Evolutionary conservation across 2,888 invertebrate species (phyloP), one percentile per base, ranked within the genome.

Genomic region (Ectemnius cavifrons): DNA sequence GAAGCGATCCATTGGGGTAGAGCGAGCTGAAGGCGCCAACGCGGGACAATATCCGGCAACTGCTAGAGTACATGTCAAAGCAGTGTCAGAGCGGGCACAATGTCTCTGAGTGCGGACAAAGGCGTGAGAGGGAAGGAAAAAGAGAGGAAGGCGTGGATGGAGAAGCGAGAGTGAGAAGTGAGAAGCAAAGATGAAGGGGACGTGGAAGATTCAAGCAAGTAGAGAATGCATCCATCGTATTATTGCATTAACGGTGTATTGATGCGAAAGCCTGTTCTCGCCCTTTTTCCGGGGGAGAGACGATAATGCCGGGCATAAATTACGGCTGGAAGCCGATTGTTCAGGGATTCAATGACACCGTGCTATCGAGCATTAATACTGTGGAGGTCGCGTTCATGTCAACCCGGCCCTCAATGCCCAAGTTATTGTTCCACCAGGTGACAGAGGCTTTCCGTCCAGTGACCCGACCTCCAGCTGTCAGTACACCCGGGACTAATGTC

Each of bases 181-280:
- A 56, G 27, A 47, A 46, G 23, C 3, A 23, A 23, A 23, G 23
- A 23, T 23, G 23, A 23, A 23, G 27, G 71, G 62, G 65, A 71
- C 58, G 63, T 16, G 47, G 47, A 64, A 62, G 63, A 37, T 37
- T 37, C 8, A 4, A 37, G 37, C 37, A 37, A 37, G 37, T 11
- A 11, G 0, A 37, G 37, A 37, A 78, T 49, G 49, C 66, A 67
- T 72, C 67, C 62, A 20, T 63, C 52, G 67, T 66, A 82, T 84
- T 85, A 84, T 85, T 83, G 83, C 82, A 84, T 85, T 84, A 82
- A 78, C 72, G 60, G 70, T 56, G 80, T 75, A 85, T 83, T 85
- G 85, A 84, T 63, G 69, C 75, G 62, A 11, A 37, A 37, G 37
- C 1, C 37, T 37, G 37, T 37, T 37, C 37, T 37, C 11, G 37